Conservation (phyloP, 2,888 invertebrate species). For the Mactromeris polynyma region DNA sequence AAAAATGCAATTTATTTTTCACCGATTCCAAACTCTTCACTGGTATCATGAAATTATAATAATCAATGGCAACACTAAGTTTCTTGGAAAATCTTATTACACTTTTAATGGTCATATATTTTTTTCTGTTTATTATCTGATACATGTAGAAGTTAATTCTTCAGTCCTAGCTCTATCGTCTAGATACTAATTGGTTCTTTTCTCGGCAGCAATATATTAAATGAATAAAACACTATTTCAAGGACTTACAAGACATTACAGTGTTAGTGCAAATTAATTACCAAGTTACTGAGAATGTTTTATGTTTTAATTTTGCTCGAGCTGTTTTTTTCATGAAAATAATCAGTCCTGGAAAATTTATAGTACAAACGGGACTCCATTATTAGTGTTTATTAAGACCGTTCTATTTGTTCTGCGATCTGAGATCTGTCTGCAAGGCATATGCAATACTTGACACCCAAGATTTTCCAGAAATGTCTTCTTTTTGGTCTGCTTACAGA, state of each 20-base stretch:
- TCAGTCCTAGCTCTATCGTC: background rate
- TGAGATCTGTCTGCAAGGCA: background rate
- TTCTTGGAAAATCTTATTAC: too few species aligned
- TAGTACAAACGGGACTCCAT: too few species aligned
- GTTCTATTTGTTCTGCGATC: background rate
- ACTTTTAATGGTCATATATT: too few species aligned
- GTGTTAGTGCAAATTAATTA: background rate
- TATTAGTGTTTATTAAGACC: background rate
- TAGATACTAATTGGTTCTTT: background rate
- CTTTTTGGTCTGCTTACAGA: too few species aligned
- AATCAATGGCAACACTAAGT: too few species aligned
- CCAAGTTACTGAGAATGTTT: background rate
- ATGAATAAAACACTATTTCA: background rate
- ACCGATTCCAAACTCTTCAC: too few species aligned
- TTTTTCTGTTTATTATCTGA: background rate
- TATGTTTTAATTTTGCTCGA: background rate
- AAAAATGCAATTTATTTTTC: too few species aligned
- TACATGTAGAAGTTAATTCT: background rate
- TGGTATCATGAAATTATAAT: too few species aligned
- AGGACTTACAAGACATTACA: background rate
- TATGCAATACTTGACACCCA: background rate
- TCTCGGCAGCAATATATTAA: background rate
- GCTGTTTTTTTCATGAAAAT: background rate
- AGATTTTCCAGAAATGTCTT: too few species aligned
- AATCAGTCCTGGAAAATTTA: background rate